Base-by-base conservation (phyloP, 2,797 vertebrate genomes). In the Ctenopoma multispine region DNA sequence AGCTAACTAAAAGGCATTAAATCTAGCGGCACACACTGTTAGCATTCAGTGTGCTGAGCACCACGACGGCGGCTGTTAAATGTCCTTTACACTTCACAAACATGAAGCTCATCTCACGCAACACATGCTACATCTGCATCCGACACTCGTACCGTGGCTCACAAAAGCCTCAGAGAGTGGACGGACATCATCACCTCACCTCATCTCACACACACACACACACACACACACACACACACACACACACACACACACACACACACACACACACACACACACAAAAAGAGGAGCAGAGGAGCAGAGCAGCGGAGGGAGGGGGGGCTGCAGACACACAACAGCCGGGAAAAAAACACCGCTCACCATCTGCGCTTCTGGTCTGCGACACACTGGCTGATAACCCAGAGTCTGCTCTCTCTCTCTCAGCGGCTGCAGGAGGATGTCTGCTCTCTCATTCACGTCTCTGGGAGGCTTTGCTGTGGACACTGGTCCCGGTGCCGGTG, bases 291-390 rank as follows among this genome's bases (percentile, higher is more conserved):
- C 51, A 63, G 65, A 72, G 23, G 10, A 56, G 54, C 65, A 17
- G 47, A 66, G 75, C 49, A 14, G 75, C 44, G 80, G 68, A 77
- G 74, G 77, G 79, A 66, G 70, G 65, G 64, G 84, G 87, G 76
- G 81, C 80, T 79, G 81, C 73, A 62, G 83, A 67, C 74, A 69
- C 64, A 64, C 69, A 74, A 80, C 64, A 13, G 71, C n/a, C 71
- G 69, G 51, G 29, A 38, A 56, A 36, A 66, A 47, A 3, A 7
- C 31, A 34, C 24, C 72, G 90, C 94, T 95, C 88, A 95, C 94
- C 94, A 95, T 95, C 92, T 93, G 92, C 67, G 83, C 83, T 89
- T 64, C 82, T 85, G 66, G 63, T 90, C 75, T 81, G 71, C 63
- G 70, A 66, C 73, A 74, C 72, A 20, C 88, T 49, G 69, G 60